phyloP scores from a whole-genome alignment of 2,888 invertebrate genomes.

The Lobophora halterata region DNA sequence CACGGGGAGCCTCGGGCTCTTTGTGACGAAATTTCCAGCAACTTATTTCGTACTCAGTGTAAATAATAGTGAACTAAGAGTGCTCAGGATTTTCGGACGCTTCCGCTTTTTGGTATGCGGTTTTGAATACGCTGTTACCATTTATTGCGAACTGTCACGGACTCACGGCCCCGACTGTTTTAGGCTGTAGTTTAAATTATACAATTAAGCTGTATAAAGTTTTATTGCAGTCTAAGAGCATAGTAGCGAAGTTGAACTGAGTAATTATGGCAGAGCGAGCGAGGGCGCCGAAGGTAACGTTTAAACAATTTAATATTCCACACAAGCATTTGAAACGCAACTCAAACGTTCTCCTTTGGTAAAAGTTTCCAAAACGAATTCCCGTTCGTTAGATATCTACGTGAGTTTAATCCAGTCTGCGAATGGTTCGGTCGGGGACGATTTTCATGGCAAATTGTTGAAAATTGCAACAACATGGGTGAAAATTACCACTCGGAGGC shows the following conservation, averaged over 20 bases:
- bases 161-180: constrained; percentile 41
- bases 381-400: constrained; percentile 79
- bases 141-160: constrained; percentile 47
- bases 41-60: constrained; percentile 68
- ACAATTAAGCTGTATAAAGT: constrained; percentile 41
- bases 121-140: constrained; percentile 49
- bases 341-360: constrained; percentile 73
- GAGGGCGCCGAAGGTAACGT: constrained; percentile 69
- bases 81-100: constrained; percentile 56
- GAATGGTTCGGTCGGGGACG: constrained; percentile 58
- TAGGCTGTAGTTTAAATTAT: constrained; percentile 46
- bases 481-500: constrained; percentile 73
- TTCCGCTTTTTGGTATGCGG: constrained; percentile 50
- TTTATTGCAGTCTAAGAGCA: constrained; percentile 37
- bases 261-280: constrained; percentile 56
- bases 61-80: constrained; percentile 67
- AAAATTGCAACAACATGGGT: constrained; percentile 76
- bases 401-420: constrained; percentile 76
- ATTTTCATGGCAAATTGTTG: constrained; percentile 72
- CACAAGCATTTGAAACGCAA: constrained; percentile 76
- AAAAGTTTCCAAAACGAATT: constrained; percentile 76
- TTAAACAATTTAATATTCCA: constrained; percentile 80
- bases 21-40: constrained; percentile 67
- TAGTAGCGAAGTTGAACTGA: constrained; percentile 48
- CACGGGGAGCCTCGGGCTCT: constrained; percentile 66